Base-by-base conservation (phyloP, 1,140 invertebrate species). In the Phenacoccus solenopsis region DNA sequence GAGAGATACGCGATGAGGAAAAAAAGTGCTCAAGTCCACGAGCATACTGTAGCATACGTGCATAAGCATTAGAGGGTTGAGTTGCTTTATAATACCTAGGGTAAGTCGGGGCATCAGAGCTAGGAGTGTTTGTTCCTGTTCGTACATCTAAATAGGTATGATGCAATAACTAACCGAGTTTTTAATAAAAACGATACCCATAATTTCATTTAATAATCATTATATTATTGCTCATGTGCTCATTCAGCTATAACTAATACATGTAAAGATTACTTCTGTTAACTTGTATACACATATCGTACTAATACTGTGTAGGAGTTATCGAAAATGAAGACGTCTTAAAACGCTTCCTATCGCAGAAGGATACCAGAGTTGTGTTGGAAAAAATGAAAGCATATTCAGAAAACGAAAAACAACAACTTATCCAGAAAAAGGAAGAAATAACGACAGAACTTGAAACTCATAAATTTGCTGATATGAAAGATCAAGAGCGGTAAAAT, bases 401-500 rank as follows among this genome's bases (percentile, higher is more conserved):
- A 0, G 90, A 91, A 75, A 81, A 85, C 12, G 86, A 91, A 74
- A 92, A 92, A 75, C 82, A 85, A 56, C 76, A 79, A 27, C 75
- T 91, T 56, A 89, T 91, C 77, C 83, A 81, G 27, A 83, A 82
- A n/a, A 83, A 86, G 69, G 86, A 90, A 61, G 78, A 81, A 1
- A 78, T 90, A n/a, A 81, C 82, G 69, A 81, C 81, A 0, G 85
- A 90, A 77, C 80, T 91, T 25, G 89, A 91, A 74, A 83, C 83
- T 28, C 86, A 85, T 49, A 91, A 90, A 77, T 91, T 90, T 77
- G 86, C 88, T 0, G 88, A 90, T 74, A 86, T 86, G 2, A 89
- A 88, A 77, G 87, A 90, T 73, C 86, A 85, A 71, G 88, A 91
- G 81, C 84, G 87, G 89, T 90, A 79, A 82, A 84, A 2, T n/a